Evolutionary conservation across 2,113 vertebrate genomes (phyloP), one percentile per base, ranked within the genome.

Genomic region (Actenoides hombroni): DNA sequence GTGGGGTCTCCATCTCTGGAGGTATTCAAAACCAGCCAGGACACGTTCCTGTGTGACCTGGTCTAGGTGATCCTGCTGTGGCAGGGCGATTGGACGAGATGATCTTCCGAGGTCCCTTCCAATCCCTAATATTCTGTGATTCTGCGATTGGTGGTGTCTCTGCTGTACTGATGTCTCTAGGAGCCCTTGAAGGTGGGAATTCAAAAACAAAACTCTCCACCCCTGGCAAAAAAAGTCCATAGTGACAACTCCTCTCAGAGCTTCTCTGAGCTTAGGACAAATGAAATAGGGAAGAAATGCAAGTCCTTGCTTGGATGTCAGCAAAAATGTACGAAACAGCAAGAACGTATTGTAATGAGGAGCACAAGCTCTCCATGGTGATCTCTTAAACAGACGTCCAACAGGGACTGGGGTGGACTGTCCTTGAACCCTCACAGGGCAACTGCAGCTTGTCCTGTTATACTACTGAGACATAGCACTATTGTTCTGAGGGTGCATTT

Each of bases 251-350:
- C 9, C 19, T 54, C 9, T 19, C 24, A 56, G 28, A 49, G 24
- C 65, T 59, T 68, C 11, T 51, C 24, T 37, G 48, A 73, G n/a
- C 18, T 40, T 71, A 16, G 33, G 33, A 20, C 3, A 40, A 60
- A 11, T 19, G 28, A 56, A 25, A 44, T 7, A 60, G 35, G 23
- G 35, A 63, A 68, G 48, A 78, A 56, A 2, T 48, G 33, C 33
- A 42, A 54, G 53, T 78, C 16, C 6, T 2, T 67, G 31, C 33
- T 63, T 51, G 48, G 53, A 53, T 69, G 35, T 61, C 48, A 44
- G 40, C 23, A 49, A 86, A 40, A 77, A 2, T 0, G 1, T 18
- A 10, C 0, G 1, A 28, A 76, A 53, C 7, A 12, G 23, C 12
- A 71, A 65, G 18, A 42, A 19, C 10, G 5, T 44, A 19, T 18